A percentile compares a stretch with the other conserved stretches of the same genome.
These are phyloP conservation scores for Hydropsyche betteni DNA, from an alignment of 2,888 invertebrate species.

Conservation along the genomic window DNA sequence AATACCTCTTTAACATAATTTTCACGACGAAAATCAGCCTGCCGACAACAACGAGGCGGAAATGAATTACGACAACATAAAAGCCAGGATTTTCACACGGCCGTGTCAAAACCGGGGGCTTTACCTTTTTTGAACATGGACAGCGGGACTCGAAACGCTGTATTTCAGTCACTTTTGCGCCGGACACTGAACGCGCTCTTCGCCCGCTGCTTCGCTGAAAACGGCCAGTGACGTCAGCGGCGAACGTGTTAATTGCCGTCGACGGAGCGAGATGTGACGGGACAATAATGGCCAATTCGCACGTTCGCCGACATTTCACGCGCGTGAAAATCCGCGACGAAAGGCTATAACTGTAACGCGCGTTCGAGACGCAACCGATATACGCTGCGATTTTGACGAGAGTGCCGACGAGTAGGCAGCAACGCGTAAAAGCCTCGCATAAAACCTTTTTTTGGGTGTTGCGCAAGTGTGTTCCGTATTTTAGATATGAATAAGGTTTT, in stretches of 20 bases:
- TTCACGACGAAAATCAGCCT: conserved; percentile 49
- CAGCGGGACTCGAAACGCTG: neutral
- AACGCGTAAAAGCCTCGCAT: conserved; percentile 32
- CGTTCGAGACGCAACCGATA: conserved; percentile 21
- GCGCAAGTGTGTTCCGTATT: neutral
- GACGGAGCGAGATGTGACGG: conserved; percentile 31
- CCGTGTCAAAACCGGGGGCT: conserved; percentile 48
- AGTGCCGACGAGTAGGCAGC: conserved; percentile 25
- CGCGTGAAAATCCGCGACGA: neutral
- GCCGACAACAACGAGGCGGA: too few species aligned
- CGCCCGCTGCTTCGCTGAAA: conserved; percentile 7
- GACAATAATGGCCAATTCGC: conserved; percentile 44
- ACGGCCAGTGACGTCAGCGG: conserved; percentile 31
- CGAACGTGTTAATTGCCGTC: conserved; percentile 33
- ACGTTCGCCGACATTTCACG: conserved; percentile 23
- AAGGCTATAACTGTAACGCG: neutral
- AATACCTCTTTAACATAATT: conserved; percentile 48
- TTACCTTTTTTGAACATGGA: conserved; percentile 52
- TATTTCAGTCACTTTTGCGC: neutral
- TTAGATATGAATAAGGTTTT: neutral
- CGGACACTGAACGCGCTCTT: conserved; percentile 7
- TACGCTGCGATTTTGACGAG: conserved; percentile 23
- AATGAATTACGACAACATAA: conserved; percentile 45
- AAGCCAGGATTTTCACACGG: conserved; percentile 47
- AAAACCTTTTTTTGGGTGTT: conserved; percentile 8